phyloP scores from a whole-genome alignment of 2,797 vertebrate species.

The Tamandua tetradactyla region DNA sequence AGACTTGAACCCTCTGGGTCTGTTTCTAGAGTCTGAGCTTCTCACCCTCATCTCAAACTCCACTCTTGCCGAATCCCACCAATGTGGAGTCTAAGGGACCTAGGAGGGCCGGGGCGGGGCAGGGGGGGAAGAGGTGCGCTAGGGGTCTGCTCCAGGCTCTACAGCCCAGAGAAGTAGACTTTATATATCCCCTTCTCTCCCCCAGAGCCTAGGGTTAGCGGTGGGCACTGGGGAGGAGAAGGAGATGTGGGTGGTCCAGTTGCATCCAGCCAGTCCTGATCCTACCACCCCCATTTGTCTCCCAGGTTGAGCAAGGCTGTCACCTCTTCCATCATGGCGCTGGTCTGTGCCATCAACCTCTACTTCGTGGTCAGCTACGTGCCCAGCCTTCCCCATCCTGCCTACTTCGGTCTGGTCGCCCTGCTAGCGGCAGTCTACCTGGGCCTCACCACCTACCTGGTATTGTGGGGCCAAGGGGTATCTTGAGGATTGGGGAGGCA shows the following conservation, averaged over 20 bases:
- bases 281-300: neutral
- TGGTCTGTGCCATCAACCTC: constrained; percentile 84
- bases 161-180: neutral
- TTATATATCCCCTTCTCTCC: neutral
- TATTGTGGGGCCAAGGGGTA: constrained; percentile 59
- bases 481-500: neutral
- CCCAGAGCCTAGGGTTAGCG: accelerated
- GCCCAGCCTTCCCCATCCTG: constrained; percentile 72
- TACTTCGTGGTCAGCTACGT: constrained; percentile 85
- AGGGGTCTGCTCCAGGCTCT: neutral
- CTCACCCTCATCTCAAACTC: neutral
- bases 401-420: constrained; percentile 79
- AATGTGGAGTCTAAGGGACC: neutral
- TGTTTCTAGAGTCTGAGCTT: neutral
- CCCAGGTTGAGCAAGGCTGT: constrained; percentile 81
- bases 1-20: neutral
- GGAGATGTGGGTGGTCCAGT: neutral
- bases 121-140: neutral
- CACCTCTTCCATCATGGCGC: constrained; percentile 79
- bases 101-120: neutral
- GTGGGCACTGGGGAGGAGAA: neutral
- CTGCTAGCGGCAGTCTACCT: constrained; percentile 77
- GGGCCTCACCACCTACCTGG: constrained; percentile 85
- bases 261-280: neutral
- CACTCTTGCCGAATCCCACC: neutral